Conservation (phyloP, 2,113 vertebrate genomes). For the Coreoperca whiteheadi region DNA sequence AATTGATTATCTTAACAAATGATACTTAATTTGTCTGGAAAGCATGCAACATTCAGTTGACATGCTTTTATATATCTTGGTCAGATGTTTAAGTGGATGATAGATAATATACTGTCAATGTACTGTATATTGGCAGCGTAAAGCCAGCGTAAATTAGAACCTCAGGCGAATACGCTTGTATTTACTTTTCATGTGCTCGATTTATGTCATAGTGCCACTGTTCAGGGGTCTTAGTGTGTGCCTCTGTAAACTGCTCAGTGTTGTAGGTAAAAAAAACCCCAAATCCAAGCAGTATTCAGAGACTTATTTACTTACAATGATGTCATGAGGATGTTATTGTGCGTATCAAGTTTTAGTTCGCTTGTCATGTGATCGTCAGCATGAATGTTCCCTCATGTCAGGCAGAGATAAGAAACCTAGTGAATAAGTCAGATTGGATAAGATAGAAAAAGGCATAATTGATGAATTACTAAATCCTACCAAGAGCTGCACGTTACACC, state of each 20-base stretch:
- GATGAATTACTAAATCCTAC: background rate
- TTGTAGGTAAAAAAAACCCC: background rate
- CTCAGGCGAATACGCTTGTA: background rate
- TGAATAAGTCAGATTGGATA: background rate
- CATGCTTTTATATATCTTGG: background rate
- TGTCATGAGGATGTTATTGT: constrained; percentile 2
- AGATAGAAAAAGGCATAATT: background rate
- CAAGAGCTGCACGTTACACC: background rate
- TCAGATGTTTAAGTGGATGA: background rate
- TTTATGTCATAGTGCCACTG: background rate
- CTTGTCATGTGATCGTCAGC: background rate
- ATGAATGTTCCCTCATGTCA: constrained; percentile 8
- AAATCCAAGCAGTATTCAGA: background rate
- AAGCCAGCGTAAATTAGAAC: background rate
- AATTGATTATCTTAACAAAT: too few relatives aligned
- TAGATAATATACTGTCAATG: background rate
- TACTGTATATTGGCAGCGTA: background rate
- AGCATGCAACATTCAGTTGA: too few relatives aligned
- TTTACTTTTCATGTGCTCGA: background rate
- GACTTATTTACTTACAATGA: background rate
- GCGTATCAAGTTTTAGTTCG: background rate
- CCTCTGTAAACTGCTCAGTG: background rate
- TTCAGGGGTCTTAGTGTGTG: background rate
- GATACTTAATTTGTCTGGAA: too few relatives aligned
- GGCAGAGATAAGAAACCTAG: constrained; percentile 8